Evolutionary conservation across 35 echinoderm and acorn worm species (phyloP).

Genomic region (Chiridota heheva): DNA sequence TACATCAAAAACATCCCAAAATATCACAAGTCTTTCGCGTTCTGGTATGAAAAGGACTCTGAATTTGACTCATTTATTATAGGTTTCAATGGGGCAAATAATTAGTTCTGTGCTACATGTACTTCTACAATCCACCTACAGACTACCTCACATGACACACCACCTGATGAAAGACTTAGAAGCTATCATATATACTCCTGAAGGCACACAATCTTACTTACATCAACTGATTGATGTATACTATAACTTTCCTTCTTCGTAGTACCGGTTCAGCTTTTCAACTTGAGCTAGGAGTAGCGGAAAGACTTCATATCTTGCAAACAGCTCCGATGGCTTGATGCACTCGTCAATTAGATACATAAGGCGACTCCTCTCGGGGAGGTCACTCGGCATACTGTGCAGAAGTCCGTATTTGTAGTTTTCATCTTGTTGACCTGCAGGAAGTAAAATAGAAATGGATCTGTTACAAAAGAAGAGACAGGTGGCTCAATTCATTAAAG

Average conservation of each 20-base stretch:
- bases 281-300: slow-evolving; percentile 55
- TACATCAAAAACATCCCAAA: too few species aligned
- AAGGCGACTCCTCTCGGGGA: slow-evolving; percentile 50
- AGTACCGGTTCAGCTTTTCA: slow-evolving; percentile 40
- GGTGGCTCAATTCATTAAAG: neutral
- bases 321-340: slow-evolving; percentile 45
- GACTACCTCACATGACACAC: too few species aligned
- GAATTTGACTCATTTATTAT: too few species aligned
- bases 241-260: slow-evolving; percentile 25
- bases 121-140: too few species aligned
- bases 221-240: too few species aligned
- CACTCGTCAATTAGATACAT: slow-evolving; percentile 58
- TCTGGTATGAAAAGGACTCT: too few species aligned
- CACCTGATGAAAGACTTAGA: too few species aligned
- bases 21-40: too few species aligned
- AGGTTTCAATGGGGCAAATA: too few species aligned
- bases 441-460: slow-evolving; percentile 1
- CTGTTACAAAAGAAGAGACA: neutral
- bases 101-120: too few species aligned
- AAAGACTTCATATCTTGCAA: slow-evolving; percentile 64
- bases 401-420: slow-evolving; percentile 56
- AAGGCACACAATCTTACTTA: too few species aligned
- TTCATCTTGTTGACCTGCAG: slow-evolving; percentile 26
- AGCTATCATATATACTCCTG: too few species aligned
- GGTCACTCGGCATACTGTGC: slow-evolving; percentile 56